phyloP scores from a whole-genome alignment of 2,888 invertebrate species.

The Stenchaetothrips biformis region DNA sequence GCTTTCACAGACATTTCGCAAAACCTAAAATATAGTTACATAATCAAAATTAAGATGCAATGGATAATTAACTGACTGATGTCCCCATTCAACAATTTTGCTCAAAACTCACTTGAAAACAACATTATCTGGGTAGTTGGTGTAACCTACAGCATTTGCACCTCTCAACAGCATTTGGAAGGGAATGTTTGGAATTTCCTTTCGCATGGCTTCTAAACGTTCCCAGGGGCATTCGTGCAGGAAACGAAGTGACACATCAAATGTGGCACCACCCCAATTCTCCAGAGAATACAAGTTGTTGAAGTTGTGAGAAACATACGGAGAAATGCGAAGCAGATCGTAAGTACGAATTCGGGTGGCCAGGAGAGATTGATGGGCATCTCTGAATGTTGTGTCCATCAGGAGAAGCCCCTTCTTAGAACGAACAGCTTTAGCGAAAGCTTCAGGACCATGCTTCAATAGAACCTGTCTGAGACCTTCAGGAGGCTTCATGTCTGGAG shows the following conservation, averaged over 20 bases:
- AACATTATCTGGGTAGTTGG: conserved; percentile 99
- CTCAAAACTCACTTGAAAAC: conserved; percentile 65
- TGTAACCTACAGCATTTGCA: conserved; percentile 98
- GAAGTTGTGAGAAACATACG: conserved; percentile 92
- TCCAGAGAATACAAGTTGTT: conserved; percentile 83
- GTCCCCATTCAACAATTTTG: not conserved
- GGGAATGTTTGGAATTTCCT: conserved; percentile 91
- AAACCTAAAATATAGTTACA: conserved; percentile 55
- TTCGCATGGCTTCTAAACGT: conserved; percentile 85
- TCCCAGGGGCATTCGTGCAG: conserved; percentile 99
- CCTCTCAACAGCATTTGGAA: conserved; percentile 98
- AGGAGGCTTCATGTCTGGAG: conserved; percentile 57
- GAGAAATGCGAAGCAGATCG: conserved; percentile 86
- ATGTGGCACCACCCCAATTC: conserved; percentile 99
- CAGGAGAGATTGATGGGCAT: conserved; percentile 95
- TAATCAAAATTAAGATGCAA: not conserved
- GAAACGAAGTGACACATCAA: conserved; percentile 94
- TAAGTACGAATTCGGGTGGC: conserved; percentile 93
- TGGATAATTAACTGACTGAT: not conserved
- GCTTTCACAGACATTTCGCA: conserved; percentile 91
- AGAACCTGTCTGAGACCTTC: conserved; percentile 82
- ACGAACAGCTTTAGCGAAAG: conserved; percentile 91
- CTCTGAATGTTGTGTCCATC: conserved; percentile 98
- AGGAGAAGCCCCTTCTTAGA: conserved; percentile 79
- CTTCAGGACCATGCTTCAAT: conserved; percentile 83